These are phyloP conservation scores for Brassicogethes aeneus DNA, from an alignment of 2,888 invertebrate species.

Conservation along the genomic window DNA sequence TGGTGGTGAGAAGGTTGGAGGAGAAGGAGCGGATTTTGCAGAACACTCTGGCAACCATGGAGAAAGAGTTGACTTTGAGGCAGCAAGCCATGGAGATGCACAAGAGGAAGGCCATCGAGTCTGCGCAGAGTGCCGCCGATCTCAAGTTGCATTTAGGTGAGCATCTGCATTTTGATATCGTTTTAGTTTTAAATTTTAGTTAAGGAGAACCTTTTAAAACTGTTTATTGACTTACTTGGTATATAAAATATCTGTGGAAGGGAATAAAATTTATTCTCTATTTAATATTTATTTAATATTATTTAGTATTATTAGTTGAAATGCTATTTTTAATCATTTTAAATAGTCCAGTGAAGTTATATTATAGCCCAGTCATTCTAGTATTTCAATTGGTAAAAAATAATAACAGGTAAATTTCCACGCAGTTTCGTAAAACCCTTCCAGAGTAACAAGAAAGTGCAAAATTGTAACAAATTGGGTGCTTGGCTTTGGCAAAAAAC, in stretches of 20 bases:
- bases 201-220: slow-evolving; percentile 3
- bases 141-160: slow-evolving; percentile 85
- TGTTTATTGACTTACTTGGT: slow-evolving; percentile 2
- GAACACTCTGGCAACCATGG: slow-evolving; percentile 83
- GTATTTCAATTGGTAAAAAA: too few species aligned
- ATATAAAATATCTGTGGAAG: slow-evolving; percentile 3
- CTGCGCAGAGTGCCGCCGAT: slow-evolving; percentile 94
- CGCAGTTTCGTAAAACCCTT: too few species aligned
- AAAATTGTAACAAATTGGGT: too few species aligned
- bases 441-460: too few species aligned
- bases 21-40: slow-evolving; percentile 92
- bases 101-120: slow-evolving; percentile 94
- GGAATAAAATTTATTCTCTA: too few species aligned
- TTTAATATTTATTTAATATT: too few species aligned
- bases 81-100: slow-evolving; percentile 98
- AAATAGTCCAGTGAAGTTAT: too few species aligned
- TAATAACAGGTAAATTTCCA: too few species aligned
- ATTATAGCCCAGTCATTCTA: too few species aligned
- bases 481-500: too few species aligned
- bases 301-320: too few species aligned
- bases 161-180: slow-evolving; percentile 29
- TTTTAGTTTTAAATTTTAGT: slow-evolving; percentile 70
- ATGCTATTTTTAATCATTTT: too few species aligned
- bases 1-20: slow-evolving; percentile 87
- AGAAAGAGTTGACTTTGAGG: slow-evolving; percentile 85